Base-by-base conservation (phyloP, 2,113 vertebrate species). In the Elachura formosa region DNA sequence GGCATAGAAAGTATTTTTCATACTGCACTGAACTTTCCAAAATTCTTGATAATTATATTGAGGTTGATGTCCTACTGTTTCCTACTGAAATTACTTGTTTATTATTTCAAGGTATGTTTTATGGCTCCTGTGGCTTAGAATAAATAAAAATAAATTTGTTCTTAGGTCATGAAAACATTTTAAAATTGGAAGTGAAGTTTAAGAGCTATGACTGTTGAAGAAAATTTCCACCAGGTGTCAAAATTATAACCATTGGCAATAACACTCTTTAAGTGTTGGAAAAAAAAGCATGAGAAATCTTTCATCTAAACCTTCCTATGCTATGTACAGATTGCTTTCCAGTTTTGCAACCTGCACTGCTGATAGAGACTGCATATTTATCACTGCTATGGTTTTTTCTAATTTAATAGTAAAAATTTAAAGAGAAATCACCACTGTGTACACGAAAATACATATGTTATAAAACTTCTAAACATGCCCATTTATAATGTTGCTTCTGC, bases 401-500 rank as follows among this genome's bases (percentile, higher is more conserved):
- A 80, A 64, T 68, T 41, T 51, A 88, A 71, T 68, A 62, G 29
- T 74, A 83, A 90, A 48, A 76, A 40, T 90, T 87, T 58, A 63
- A 90, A 84, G 54, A 46, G 59, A 76, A 93, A 48, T 79, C 71
- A 63, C 66, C 20, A 68, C 38, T 90, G 33, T 74, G 38, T 84
- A 72, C n/a, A 58, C 68, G 83, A 82, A 74, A 87, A 75, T 54
- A 51, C 36, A 2, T 52, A 73, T 31, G 22, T 82, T 80, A 48
- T 1, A 14, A 33, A 94, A 64, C 29, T 77, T 93, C 46, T 56
- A 40, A 87, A 89, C 29, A 29, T 94, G 88, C 84, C 87, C 67
- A 81, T 73, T 93, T 89, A 71, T 59, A 83, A 55, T 45, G 36
- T 80, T 93, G 71, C 52, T 90, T 96, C 75, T 96, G 63, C 72